A percentile compares a stretch with the other conserved stretches of the same genome.
Evolutionary conservation across 2,888 invertebrate genomes (phyloP).

Genomic region (Blera fallax): DNA sequence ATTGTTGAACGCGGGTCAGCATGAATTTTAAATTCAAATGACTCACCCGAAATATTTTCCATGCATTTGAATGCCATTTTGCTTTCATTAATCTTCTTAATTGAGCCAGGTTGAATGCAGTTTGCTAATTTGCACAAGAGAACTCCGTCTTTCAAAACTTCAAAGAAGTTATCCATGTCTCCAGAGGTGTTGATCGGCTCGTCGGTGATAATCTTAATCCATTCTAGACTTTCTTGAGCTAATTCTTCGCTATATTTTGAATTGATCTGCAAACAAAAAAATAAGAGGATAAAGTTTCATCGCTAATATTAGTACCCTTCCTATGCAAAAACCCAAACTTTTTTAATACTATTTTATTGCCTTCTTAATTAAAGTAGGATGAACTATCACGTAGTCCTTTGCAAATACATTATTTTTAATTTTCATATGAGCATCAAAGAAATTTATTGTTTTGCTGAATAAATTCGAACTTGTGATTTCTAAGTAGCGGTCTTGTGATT

Average conservation of each 20-base stretch:
- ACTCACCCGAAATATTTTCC: constrained; percentile 94
- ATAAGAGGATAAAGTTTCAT: too few species aligned
- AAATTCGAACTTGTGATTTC: too few species aligned
- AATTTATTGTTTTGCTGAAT: too few species aligned
- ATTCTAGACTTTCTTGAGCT: constrained; percentile 95
- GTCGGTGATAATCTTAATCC: constrained; percentile 94
- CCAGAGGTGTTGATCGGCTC: constrained; percentile 93
- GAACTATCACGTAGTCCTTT: too few species aligned
- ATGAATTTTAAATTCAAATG: background rate
- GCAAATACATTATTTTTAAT: too few species aligned
- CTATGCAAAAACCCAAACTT: background rate
- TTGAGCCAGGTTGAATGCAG: constrained; percentile 90
- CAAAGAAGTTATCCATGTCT: constrained; percentile 96
- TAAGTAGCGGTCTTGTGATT: too few species aligned
- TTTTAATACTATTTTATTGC: too few species aligned
- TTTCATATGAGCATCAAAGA: too few species aligned
- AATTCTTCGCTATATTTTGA: constrained; percentile 98
- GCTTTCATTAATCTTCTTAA: constrained; percentile 96
- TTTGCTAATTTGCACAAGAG: constrained; percentile 95
- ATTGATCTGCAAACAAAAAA: constrained; percentile 96
- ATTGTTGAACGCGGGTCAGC: background rate
- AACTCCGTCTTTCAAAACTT: constrained; percentile 94
- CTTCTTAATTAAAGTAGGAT: too few species aligned
- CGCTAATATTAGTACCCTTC: background rate
- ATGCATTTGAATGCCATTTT: constrained; percentile 98